phyloP scores from a whole-genome alignment of 2,113 vertebrate genomes.

The Gopherus flavomarginatus region DNA sequence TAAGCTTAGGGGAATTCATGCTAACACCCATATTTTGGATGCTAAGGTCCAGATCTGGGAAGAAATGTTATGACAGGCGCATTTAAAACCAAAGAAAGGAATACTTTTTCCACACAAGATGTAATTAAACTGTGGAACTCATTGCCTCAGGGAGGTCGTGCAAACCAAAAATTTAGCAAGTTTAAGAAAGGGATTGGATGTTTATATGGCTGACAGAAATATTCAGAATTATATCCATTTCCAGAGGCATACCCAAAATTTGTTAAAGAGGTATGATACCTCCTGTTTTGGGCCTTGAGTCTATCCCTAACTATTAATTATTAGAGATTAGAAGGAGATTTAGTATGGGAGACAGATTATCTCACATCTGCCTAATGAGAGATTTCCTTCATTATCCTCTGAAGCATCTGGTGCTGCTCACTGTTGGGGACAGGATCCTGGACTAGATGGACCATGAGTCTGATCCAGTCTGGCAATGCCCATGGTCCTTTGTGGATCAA shows the following conservation, averaged over 20 bases:
- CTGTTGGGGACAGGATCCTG: background rate
- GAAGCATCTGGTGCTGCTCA: background rate
- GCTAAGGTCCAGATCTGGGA: too few species aligned
- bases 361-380: background rate
- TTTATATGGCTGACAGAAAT: background rate
- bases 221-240: background rate
- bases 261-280: background rate
- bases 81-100: background rate
- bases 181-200: background rate
- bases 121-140: background rate
- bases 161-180: background rate
- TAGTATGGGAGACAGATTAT: background rate
- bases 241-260: background rate
- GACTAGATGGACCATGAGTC: background rate
- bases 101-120: background rate
- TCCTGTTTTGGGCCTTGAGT: background rate
- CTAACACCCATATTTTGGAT: too few species aligned
- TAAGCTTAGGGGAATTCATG: too few species aligned
- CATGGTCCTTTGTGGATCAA: background rate
- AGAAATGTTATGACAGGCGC: too few species aligned
- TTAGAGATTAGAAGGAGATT: background rate
- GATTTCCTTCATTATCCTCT: background rate
- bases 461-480: background rate
- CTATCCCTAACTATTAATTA: background rate
- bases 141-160: background rate